These are phyloP conservation scores for Acanthoscelides obtectus DNA, from an alignment of 2,888 invertebrate species.

Conservation along the genomic window DNA sequence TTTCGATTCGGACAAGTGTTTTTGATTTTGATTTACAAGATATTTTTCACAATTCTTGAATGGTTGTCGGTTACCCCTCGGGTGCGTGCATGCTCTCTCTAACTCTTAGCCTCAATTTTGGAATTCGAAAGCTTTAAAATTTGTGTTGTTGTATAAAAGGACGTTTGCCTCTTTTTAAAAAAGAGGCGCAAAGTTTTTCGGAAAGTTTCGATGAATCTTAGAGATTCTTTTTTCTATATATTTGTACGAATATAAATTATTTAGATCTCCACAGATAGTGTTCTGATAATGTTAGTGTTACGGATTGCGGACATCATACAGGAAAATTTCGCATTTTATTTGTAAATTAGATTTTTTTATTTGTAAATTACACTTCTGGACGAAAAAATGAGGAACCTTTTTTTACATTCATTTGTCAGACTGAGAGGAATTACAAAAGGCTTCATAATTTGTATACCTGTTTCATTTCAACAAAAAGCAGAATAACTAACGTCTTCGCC, in stretches of 20 bases:
- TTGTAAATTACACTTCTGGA: neutral
- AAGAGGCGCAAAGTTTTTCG: conserved; percentile 20
- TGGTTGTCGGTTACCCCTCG: neutral
- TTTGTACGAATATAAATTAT: conserved; percentile 14
- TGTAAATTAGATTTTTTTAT: neutral
- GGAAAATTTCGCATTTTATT: conserved; percentile 10
- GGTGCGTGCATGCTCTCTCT: neutral
- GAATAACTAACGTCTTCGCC: too few species aligned
- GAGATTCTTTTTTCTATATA: conserved; percentile 16
- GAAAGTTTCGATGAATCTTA: conserved; percentile 24
- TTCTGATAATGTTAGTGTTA: conserved; percentile 22
- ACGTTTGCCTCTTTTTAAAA: neutral
- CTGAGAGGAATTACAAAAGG: too few species aligned
- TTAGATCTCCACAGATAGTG: conserved; percentile 35
- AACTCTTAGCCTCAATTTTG: conserved; percentile 15
- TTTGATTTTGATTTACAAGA: neutral
- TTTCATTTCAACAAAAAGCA: too few species aligned
- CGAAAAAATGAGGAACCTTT: neutral
- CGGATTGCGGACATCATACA: conserved; percentile 12
- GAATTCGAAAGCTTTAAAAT: conserved; percentile 36
- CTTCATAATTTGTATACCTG: too few species aligned
- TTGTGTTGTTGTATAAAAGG: conserved; percentile 19
- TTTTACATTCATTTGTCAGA: too few species aligned
- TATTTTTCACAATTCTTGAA: neutral
- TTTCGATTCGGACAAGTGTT: too few species aligned